Evolutionary conservation across 2,888 invertebrate species (phyloP), one percentile per base, ranked within the genome.

Genomic region (Cephus sareptanus): DNA sequence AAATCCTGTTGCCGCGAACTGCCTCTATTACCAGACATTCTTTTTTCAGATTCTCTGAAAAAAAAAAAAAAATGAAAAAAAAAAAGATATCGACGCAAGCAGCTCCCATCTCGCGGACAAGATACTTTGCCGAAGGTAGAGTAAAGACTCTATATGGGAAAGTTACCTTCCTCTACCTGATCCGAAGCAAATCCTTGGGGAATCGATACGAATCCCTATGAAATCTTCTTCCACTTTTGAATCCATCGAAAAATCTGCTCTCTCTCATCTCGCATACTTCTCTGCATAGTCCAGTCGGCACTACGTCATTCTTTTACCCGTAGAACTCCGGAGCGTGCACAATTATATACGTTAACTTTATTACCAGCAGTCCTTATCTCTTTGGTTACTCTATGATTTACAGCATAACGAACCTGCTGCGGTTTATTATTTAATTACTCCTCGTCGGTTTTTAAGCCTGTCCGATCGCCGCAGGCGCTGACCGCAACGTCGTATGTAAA

Each of bases 361-460:
- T 74, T 74, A 74, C 74, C 74, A 13, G 34, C 74, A n/a, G 74
- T 34, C 30, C 74, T 74, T 74, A 74, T 74, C 74, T 74, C 74
- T 74, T 74, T 34, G 74, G 74, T 74, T 74, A 34, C 33, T 33
- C 74, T 30, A 35, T 74, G 74, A 74, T 74, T 74, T 74, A 74
- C 74, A 34, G 35, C 34, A 34, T 35, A 35, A 74, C 74, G 34
- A 34, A 34, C 31, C 74, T 35, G 37, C 34, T 34, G 13, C 74
- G 74, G 74, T 34, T n/a, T 74, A 74, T 74, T 74, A 74, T 74
- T 74, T 74, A 74, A 74, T 74, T 74, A 74, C 74, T 34, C 74
- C 34, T 30, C 74, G 35, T 13, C 11, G 34, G 11, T 74, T 74
- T 74, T 74, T 74, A 30, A 74, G 35, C 13, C 74, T 34, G 71